Percentiles rank a stretch among this genome's conserved stretches.
Evolutionary conservation across 2,797 vertebrate species (phyloP).

Genomic region (Etheostoma perlongum): DNA sequence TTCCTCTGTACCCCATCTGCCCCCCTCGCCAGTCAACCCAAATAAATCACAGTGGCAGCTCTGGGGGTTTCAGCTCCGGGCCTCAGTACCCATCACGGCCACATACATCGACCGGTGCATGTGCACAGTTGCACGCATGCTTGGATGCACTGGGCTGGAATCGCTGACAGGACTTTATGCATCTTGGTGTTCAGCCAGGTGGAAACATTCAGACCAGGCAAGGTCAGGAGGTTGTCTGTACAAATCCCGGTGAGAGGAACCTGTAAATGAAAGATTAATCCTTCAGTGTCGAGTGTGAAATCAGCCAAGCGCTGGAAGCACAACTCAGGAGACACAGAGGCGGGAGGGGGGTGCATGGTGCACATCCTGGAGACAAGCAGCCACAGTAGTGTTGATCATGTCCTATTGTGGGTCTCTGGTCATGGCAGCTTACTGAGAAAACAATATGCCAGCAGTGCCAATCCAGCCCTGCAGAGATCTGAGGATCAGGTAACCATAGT

Average conservation of each 20-base stretch:
- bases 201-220: slow-evolving; percentile 32
- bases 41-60: slow-evolving; percentile 42
- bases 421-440: slow-evolving; percentile 13
- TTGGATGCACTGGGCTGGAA: neutral
- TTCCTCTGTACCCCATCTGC: neutral
- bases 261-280: slow-evolving; percentile 49
- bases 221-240: slow-evolving; percentile 32
- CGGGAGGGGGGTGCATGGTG: neutral
- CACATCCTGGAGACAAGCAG: slow-evolving; percentile 15
- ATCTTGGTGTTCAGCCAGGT: slow-evolving; percentile 22
- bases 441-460: neutral
- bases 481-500: no score
- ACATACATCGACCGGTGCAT: neutral
- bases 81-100: neutral
- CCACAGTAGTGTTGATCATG: slow-evolving; percentile 6
- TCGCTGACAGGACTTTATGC: slow-evolving; percentile 17
- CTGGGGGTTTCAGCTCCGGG: slow-evolving; percentile 14
- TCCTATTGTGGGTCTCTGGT: slow-evolving; percentile 22
- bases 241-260: slow-evolving; percentile 12
- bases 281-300: slow-evolving; percentile 16
- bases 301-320: slow-evolving; percentile 7
- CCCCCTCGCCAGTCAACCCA: slow-evolving; percentile 19
- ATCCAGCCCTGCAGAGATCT: neutral
- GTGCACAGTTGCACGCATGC: neutral
- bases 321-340: neutral